Percentiles rank a stretch among this genome's conserved stretches.
Conservation (phyloP, 2,888 invertebrate genomes). For the Eupithecia pulchellata region DNA sequence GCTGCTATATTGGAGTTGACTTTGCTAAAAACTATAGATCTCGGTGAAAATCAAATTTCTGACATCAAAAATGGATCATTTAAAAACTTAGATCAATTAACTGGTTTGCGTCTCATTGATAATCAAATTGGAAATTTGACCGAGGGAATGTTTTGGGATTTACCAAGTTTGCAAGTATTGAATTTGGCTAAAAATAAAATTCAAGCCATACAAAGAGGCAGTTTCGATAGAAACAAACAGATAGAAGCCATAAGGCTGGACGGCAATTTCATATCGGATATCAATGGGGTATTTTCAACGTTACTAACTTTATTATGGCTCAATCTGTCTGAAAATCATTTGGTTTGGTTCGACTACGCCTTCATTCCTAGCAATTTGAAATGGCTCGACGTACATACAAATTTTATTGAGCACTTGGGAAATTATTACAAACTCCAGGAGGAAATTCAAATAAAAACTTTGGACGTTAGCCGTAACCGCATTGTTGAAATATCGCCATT, state of each 20-base stretch:
- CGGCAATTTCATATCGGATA: conserved; percentile 94
- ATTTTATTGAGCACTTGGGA: conserved; percentile 93
- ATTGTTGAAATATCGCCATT: conserved; percentile 92
- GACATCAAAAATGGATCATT: conserved; percentile 94
- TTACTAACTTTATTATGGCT: conserved; percentile 93
- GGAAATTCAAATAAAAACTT: conserved; percentile 91
- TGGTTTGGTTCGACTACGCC: conserved; percentile 97
- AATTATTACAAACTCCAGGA: conserved; percentile 95
- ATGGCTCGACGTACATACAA: conserved; percentile 95
- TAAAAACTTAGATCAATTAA: conserved; percentile 93
- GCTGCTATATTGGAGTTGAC: conserved; percentile 92
- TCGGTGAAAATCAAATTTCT: conserved; percentile 95
- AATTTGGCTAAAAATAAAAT: conserved; percentile 96
- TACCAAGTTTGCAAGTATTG: conserved; percentile 92
- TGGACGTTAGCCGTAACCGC: conserved; percentile 95
- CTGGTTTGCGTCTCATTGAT: conserved; percentile 94
- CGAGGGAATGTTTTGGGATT: conserved; percentile 93
- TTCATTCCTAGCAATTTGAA: conserved; percentile 95
- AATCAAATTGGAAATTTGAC: conserved; percentile 94
- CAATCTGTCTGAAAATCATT: conserved; percentile 95
- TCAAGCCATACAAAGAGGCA: conserved; percentile 92
- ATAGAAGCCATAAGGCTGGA: conserved; percentile 95
- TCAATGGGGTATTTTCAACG: conserved; percentile 95
- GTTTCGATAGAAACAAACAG: conserved; percentile 92
- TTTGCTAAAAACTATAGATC: conserved; percentile 93